phyloP scores from a whole-genome alignment of 2,888 invertebrate genomes.

The Parapristionchus giblindavisi region DNA sequence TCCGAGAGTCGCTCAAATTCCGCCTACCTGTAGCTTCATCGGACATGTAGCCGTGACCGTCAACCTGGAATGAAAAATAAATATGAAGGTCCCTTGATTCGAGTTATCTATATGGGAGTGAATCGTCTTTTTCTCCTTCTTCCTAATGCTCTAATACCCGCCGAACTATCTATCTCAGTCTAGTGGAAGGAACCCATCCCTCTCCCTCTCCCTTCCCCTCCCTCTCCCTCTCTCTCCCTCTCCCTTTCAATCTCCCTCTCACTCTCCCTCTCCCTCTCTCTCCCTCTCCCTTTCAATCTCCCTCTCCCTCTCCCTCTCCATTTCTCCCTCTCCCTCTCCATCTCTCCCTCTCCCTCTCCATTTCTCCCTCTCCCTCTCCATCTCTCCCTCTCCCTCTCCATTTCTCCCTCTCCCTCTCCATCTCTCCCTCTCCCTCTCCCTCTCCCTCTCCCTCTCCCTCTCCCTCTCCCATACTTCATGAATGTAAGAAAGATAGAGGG shows the following conservation, averaged over 20 bases:
- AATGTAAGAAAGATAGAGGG: neutral
- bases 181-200: neutral
- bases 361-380: neutral
- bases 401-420: too few relatives aligned
- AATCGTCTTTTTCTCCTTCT: neutral
- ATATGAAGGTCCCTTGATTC: neutral
- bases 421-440: neutral
- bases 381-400: neutral
- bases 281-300: neutral
- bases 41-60: slow-evolving; percentile 75
- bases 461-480: neutral
- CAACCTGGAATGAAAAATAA: slow-evolving; percentile 70
- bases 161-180: neutral
- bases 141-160: neutral
- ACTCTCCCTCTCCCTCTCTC: neutral
- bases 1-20: neutral
- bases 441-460: neutral
- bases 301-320: slow-evolving; percentile 2
- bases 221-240: neutral
- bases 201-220: neutral
- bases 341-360: neutral
- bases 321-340: neutral
- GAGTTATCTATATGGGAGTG: neutral
- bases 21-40: slow-evolving; percentile 73
- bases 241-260: slow-evolving; percentile 11